Evolutionary conservation across 2,113 vertebrate genomes (phyloP).

Genomic region (Apodemus sylvaticus): DNA sequence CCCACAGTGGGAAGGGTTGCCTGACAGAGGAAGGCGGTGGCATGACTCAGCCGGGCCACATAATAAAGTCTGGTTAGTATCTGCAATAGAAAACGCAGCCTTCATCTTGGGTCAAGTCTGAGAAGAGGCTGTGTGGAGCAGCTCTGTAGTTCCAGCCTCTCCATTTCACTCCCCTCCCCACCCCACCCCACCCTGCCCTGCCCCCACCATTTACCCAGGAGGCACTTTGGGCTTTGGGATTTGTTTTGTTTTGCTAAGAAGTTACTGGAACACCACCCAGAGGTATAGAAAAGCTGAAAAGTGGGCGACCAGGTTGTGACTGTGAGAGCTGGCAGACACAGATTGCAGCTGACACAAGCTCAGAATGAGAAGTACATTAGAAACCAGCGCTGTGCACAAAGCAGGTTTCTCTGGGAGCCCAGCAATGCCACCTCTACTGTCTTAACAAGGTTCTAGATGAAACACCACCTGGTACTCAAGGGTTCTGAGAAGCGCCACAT

Average conservation of each 20-base stretch:
- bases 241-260: conserved; percentile 33
- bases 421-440: neutral
- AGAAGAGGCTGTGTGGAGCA: neutral
- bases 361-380: conserved; percentile 56
- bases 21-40: neutral
- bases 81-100: conserved; percentile 35
- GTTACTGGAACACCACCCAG: conserved; percentile 58
- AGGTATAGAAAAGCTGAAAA: conserved; percentile 36
- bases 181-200: neutral
- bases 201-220: conserved; percentile 29
- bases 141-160: neutral
- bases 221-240: neutral
- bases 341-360: conserved; percentile 10
- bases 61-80: conserved; percentile 57
- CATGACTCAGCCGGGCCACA: conserved; percentile 17
- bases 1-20: conserved; percentile 53
- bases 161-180: neutral
- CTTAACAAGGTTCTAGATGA: conserved; percentile 65
- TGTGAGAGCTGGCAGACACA: conserved; percentile 18
- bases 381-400: neutral
- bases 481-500: conserved; percentile 70
- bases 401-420: conserved; percentile 30
- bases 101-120: neutral
- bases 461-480: conserved; percentile 57
- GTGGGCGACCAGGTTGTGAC: conserved; percentile 28